Evolutionary conservation across 2,797 vertebrate genomes (phyloP).

Genomic region (Lindbergichthys nudifrons): DNA sequence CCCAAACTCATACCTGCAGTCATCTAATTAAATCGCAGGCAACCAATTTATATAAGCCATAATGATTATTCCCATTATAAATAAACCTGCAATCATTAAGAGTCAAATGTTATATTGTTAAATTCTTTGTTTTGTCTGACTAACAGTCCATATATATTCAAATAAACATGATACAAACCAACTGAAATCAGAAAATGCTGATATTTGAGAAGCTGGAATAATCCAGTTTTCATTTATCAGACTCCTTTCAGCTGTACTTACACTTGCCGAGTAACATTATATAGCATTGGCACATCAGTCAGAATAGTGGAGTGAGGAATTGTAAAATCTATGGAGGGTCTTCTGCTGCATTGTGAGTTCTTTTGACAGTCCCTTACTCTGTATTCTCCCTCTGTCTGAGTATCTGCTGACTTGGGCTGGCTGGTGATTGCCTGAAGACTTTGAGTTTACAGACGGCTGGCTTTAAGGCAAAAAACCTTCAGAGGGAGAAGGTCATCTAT

Average conservation of each 20-base stretch:
- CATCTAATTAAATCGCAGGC: background rate
- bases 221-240: background rate
- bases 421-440: conserved; percentile 74
- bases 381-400: conserved; percentile 68
- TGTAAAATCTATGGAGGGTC: conserved; percentile 46
- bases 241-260: background rate
- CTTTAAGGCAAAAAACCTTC: conserved; percentile 65
- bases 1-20: background rate
- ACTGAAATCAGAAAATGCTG: background rate
- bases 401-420: conserved; percentile 68
- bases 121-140: background rate
- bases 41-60: background rate
- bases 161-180: background rate
- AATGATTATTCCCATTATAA: background rate
- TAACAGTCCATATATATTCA: background rate
- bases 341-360: conserved; percentile 57
- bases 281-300: conserved; percentile 1
- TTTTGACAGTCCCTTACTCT: conserved; percentile 70
- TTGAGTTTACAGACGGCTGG: conserved; percentile 68
- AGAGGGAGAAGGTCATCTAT: conserved; percentile 69
- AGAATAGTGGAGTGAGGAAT: conserved; percentile 28
- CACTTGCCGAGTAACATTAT: background rate
- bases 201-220: too few relatives aligned
- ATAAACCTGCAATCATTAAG: background rate
- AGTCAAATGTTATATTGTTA: background rate